Evolutionary conservation across 2,888 invertebrate genomes (phyloP).

Genomic region (Andrena fulva): DNA sequence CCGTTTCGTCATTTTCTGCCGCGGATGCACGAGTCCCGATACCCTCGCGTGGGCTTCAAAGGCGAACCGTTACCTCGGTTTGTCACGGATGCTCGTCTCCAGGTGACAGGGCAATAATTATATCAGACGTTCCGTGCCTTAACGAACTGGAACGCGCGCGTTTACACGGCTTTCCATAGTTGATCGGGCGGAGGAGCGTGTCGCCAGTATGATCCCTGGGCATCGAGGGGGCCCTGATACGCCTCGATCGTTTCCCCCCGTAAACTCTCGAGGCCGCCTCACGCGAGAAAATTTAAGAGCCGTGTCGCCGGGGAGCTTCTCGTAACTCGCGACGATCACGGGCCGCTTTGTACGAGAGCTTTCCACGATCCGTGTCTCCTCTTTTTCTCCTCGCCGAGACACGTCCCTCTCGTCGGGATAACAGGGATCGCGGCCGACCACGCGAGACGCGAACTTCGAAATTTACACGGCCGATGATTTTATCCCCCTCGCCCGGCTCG

Average conservation of each 20-base stretch:
- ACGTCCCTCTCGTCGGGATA: not conserved
- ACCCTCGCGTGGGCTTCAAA: conserved; percentile 38
- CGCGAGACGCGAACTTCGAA: not conserved
- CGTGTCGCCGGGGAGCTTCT: not conserved
- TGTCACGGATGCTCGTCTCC: conserved; percentile 56
- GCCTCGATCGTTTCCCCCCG: conserved; percentile 21
- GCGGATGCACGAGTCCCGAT: conserved; percentile 26
- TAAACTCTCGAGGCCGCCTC: conserved; percentile 17
- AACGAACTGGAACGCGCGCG: conserved; percentile 61
- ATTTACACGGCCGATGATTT: not conserved
- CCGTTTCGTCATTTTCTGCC: conserved; percentile 60
- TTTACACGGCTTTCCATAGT: not conserved
- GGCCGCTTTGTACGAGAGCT: conserved; percentile 11
- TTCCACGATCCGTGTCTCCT: not conserved
- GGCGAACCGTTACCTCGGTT: conserved; percentile 61
- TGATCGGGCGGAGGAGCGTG: not conserved
- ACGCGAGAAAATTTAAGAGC: conserved; percentile 58
- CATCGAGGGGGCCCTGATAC: conserved; percentile 18
- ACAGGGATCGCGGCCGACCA: not conserved
- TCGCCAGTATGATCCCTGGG: conserved; percentile 31
- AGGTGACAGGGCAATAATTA: conserved; percentile 69
- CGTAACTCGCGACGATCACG: conserved; percentile 28
- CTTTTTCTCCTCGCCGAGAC: not conserved
- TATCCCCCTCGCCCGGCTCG: not conserved
- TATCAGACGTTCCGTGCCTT: conserved; percentile 63